Conservation (phyloP, 2,113 vertebrate genomes). For the Anseranas semipalmata region DNA sequence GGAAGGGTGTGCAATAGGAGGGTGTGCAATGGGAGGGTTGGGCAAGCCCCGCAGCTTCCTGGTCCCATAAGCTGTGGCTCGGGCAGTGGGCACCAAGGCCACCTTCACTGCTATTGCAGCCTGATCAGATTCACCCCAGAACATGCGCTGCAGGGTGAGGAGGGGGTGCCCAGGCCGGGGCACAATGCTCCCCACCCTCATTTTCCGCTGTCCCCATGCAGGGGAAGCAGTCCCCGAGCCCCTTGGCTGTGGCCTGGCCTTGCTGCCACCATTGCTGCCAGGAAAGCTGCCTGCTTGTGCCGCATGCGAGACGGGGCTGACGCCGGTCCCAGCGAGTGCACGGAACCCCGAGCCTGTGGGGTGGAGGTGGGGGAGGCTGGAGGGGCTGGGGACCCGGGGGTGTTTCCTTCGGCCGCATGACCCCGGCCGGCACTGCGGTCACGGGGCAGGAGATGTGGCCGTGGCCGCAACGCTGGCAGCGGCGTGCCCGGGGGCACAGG, state of each 20-base stretch:
- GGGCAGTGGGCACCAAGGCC: not conserved
- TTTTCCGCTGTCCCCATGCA: not conserved
- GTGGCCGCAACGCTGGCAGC: not conserved
- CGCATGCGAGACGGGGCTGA: no score
- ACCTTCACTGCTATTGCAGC: not conserved
- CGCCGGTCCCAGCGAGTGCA: no score
- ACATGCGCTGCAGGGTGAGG: accelerated
- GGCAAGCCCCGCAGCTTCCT: not conserved
- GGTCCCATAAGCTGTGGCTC: not conserved
- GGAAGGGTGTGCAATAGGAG: not conserved
- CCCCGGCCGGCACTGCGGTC: not conserved
- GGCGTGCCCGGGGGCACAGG: not conserved
- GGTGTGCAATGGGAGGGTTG: not conserved
- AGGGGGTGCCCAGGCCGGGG: not conserved
- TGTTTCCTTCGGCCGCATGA: not conserved
- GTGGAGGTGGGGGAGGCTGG: not conserved
- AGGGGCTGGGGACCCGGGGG: not conserved
- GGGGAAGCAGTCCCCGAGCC: not conserved
- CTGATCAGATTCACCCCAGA: not conserved
- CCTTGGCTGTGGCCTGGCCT: not conserved
- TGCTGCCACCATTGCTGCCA: not conserved
- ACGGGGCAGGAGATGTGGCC: not conserved
- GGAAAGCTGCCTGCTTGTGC: no score
- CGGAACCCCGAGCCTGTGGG: not conserved
- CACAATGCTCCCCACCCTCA: not conserved